phyloP scores from a whole-genome alignment of 2,113 vertebrate species.

The Todiramphus saurophagus region DNA sequence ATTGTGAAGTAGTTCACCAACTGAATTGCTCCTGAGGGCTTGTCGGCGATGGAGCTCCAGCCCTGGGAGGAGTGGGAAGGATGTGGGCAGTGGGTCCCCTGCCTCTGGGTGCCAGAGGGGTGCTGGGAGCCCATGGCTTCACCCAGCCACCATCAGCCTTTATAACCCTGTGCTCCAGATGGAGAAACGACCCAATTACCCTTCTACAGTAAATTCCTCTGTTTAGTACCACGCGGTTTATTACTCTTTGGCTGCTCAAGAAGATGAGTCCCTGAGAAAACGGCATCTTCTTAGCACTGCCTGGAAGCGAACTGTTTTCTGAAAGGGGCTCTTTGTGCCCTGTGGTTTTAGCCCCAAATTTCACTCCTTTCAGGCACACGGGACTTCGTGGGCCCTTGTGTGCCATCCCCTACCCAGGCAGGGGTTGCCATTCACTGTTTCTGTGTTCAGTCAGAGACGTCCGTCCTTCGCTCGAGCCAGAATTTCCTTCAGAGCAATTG shows the following conservation, averaged over 20 bases:
- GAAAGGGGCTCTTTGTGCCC: neutral
- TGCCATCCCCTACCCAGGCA: neutral
- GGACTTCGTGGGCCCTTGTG: fast-evolving
- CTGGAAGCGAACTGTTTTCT: neutral
- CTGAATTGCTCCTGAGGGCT: neutral
- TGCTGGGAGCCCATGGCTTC: neutral
- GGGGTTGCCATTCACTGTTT: neutral
- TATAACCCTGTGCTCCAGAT: neutral
- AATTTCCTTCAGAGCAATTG: neutral
- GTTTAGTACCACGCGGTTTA: neutral
- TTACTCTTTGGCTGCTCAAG: neutral
- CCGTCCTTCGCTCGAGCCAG: fast-evolving
- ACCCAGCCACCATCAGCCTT: neutral
- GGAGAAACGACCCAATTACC: neutral
- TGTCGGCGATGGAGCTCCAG: neutral
- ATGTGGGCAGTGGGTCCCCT: neutral
- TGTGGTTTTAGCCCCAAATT: neutral
- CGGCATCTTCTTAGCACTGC: neutral
- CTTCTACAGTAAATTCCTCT: slow-evolving; percentile 16
- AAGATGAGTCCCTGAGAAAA: neutral
- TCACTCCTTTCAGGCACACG: neutral
- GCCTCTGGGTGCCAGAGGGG: neutral
- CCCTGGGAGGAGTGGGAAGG: neutral
- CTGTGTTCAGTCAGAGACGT: neutral
- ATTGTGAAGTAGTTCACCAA: neutral